Percentiles rank a stretch among this genome's conserved stretches.
Conservation (phyloP, 2,888 invertebrate species). For the Drosophila sordidula region DNA sequence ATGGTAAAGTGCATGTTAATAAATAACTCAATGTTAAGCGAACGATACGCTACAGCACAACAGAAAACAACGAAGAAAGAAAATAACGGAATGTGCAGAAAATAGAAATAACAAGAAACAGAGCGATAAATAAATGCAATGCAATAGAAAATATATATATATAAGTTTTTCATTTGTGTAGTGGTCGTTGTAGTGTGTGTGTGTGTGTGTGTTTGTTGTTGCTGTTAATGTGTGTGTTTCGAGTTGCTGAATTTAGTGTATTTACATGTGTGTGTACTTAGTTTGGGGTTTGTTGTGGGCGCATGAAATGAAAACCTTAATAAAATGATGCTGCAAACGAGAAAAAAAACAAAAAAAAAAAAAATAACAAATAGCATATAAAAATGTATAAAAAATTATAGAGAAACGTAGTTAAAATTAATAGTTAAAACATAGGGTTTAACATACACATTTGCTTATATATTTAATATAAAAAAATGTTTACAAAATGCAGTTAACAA, state of each 20-base stretch:
- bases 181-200: slow-evolving; percentile 8
- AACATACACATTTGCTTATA: slow-evolving; percentile 11
- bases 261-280: slow-evolving; percentile 30
- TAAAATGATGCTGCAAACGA: slow-evolving; percentile 42
- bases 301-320: slow-evolving; percentile 38
- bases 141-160: slow-evolving; percentile 11
- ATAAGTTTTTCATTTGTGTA: not conserved
- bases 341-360: slow-evolving; percentile 29
- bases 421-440: not conserved
- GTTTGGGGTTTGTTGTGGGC: slow-evolving; percentile 16
- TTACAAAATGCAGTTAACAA: slow-evolving; percentile 29
- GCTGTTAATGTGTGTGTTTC: slow-evolving; percentile 1
- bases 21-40: not conserved
- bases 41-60: slow-evolving; percentile 4
- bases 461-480: not conserved
- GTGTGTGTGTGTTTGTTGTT: slow-evolving; percentile 8
- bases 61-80: slow-evolving; percentile 1
- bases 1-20: slow-evolving; percentile 20
- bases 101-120: not conserved
- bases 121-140: slow-evolving; percentile 9
- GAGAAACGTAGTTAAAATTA: not conserved
- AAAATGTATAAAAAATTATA: not conserved
- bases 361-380: slow-evolving; percentile 16
- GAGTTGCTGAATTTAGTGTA: slow-evolving; percentile 9
- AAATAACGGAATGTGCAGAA: not conserved